Conservation (phyloP, 2,888 invertebrate genomes). For the Nasonovia ribisnigri region DNA sequence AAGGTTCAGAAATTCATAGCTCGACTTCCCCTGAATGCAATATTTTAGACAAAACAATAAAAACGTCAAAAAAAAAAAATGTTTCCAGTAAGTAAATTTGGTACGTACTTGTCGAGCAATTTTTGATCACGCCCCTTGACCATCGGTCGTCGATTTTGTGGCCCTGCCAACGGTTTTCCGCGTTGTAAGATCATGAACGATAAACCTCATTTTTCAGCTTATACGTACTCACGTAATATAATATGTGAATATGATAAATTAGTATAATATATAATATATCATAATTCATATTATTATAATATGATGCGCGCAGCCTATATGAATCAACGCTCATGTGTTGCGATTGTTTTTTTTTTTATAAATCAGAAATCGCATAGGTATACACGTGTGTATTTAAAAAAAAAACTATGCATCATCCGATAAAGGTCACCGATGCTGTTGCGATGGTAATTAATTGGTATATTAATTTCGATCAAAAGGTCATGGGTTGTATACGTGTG, state of each 20-base stretch:
- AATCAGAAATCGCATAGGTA: background rate
- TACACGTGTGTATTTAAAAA: background rate
- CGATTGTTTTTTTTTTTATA: background rate
- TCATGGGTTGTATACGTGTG: background rate
- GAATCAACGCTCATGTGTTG: background rate
- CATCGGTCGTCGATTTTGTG: background rate
- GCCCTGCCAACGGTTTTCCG: background rate
- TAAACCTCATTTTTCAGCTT: background rate
- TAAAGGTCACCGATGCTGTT: conserved; percentile 1
- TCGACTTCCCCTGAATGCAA: background rate
- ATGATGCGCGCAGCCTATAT: background rate
- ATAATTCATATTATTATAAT: background rate
- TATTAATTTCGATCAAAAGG: conserved; percentile 44
- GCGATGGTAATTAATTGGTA: conserved; percentile 15
- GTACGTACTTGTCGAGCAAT: background rate
- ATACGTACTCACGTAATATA: background rate
- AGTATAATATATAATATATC: background rate
- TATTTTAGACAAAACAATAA: background rate
- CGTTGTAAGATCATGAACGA: background rate
- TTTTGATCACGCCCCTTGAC: background rate
- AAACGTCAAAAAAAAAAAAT: background rate
- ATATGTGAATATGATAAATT: background rate
- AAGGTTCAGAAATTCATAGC: background rate
- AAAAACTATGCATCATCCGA: conserved; percentile 23
- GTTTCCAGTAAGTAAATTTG: background rate